Percentiles rank a stretch among this genome's conserved stretches.
Conservation (phyloP, 2,113 vertebrate genomes). For the Cariama cristata region DNA sequence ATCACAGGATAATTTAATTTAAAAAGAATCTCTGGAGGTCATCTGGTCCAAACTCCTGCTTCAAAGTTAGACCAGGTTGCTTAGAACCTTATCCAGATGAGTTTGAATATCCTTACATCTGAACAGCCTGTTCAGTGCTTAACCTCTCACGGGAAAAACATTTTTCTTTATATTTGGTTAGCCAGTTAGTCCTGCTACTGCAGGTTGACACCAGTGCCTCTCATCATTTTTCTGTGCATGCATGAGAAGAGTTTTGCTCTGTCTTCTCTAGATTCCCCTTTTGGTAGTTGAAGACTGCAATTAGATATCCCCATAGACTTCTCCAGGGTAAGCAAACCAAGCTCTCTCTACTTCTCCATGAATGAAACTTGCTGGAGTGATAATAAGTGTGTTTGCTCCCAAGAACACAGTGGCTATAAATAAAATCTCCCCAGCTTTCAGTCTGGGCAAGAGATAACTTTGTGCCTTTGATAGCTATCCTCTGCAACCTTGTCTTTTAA, state of each 20-base stretch:
- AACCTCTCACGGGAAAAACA: fast-evolving
- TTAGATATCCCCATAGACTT: background rate
- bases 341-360: background rate
- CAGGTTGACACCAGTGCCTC: background rate
- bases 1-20: background rate
- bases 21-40: background rate
- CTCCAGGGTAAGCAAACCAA: background rate
- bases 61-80: background rate
- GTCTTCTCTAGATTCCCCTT: background rate
- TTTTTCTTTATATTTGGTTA: background rate
- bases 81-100: background rate
- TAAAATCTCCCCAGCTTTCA: background rate
- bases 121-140: background rate
- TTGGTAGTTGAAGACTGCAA: background rate
- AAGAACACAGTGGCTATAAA: background rate
- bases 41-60: background rate
- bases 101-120: fast-evolving
- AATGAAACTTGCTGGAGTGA: background rate
- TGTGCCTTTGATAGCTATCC: background rate
- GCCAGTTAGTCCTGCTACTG: background rate
- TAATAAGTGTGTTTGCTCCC: background rate
- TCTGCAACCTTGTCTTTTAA: background rate
- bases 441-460: background rate
- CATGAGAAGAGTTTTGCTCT: background rate
- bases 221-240: background rate